Conservation (phyloP, 1,140 invertebrate species). For the Drosophila aff. region DNA sequence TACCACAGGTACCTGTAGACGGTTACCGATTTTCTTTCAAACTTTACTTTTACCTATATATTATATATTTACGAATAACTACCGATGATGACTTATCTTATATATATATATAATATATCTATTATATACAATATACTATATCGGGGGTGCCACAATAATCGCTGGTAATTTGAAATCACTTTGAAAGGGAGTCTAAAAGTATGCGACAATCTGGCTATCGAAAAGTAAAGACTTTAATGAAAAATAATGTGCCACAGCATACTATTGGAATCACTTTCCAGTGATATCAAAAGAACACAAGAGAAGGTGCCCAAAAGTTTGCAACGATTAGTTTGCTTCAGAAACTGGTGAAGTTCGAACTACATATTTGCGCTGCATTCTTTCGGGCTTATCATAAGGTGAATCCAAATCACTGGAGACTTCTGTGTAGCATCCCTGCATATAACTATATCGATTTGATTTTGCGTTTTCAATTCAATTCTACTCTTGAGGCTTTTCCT, state of each 20-base stretch:
- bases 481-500: conserved; percentile 34
- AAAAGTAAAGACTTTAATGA: neutral
- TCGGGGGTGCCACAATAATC: conserved; percentile 8
- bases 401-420: conserved; percentile 15
- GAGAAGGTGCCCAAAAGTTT: conserved; percentile 1
- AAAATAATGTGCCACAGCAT: neutral
- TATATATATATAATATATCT: conserved; percentile 41
- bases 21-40: conserved; percentile 85
- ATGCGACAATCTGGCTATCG: neutral
- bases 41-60: conserved; percentile 76
- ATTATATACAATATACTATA: conserved; percentile 33
- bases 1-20: conserved; percentile 93
- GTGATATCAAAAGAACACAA: neutral
- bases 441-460: conserved; percentile 52
- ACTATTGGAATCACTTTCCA: conserved; percentile 1
- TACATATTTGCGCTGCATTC: neutral
- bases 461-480: conserved; percentile 55
- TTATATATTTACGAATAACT: conserved; percentile 46
- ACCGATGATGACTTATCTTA: conserved; percentile 54
- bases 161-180: conserved; percentile 13
- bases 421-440: conserved; percentile 20
- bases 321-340: neutral
- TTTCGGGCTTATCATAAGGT: conserved; percentile 1
- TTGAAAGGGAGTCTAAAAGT: neutral
- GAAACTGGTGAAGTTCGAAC: neutral